These are phyloP conservation scores for Anthoscopus minutus DNA, from an alignment of 2,113 vertebrate genomes.

Conservation along the genomic window DNA sequence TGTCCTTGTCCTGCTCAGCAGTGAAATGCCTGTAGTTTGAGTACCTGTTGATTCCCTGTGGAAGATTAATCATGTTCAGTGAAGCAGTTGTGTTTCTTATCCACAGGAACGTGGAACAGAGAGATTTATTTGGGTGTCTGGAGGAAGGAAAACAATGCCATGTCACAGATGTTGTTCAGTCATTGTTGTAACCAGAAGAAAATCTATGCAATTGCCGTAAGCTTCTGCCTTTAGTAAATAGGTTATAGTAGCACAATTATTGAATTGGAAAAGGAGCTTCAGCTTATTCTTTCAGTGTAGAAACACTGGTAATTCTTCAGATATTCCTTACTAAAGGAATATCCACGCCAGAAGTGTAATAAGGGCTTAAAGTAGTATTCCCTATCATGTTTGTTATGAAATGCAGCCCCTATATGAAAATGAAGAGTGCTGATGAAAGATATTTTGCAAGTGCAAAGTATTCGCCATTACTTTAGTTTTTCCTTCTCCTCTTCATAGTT, in stretches of 20 bases:
- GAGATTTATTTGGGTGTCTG: background rate
- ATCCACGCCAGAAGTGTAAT: background rate
- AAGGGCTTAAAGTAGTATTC: background rate
- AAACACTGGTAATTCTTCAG: background rate
- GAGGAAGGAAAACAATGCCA: background rate
- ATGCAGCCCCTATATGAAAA: background rate
- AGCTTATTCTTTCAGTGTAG: background rate
- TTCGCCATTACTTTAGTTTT: background rate
- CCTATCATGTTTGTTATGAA: background rate
- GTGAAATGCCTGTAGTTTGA: background rate
- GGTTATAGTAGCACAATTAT: background rate
- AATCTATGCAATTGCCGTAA: background rate
- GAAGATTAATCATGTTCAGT: background rate
- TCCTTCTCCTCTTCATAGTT: background rate
- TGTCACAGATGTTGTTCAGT: background rate
- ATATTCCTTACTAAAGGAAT: background rate
- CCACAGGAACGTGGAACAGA: background rate
- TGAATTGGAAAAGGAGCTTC: background rate
- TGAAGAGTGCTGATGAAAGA: background rate
- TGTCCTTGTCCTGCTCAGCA: background rate
- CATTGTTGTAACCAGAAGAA: background rate
- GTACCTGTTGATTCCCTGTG: background rate
- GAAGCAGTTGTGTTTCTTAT: background rate
- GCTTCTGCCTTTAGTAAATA: background rate
- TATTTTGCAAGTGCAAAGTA: background rate